These are phyloP conservation scores for Pseudochaenichthys georgianus DNA, from an alignment of 2,797 vertebrate genomes.

Conservation along the genomic window DNA sequence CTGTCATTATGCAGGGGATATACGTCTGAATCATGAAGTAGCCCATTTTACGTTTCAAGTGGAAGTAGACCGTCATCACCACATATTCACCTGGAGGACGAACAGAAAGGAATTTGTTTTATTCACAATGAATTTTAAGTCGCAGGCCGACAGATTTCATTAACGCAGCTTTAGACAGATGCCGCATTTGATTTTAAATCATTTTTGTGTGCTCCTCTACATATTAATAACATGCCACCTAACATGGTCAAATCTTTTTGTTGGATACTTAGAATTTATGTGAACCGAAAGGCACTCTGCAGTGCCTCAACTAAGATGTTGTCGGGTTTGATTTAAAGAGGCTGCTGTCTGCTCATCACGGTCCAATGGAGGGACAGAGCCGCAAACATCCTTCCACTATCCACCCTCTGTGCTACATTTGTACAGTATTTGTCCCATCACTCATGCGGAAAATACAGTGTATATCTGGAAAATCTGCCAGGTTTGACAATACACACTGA, in stretches of 20 bases:
- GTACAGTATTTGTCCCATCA: neutral
- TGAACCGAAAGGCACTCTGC: neutral
- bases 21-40: slow-evolving; percentile 99
- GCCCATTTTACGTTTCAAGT: slow-evolving; percentile 98
- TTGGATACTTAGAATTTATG: slow-evolving; percentile 34
- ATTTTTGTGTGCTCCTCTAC: neutral
- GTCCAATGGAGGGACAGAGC: slow-evolving; percentile 13
- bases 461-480: neutral
- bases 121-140: slow-evolving; percentile 36
- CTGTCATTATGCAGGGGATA: slow-evolving; percentile 99
- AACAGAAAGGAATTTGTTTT: slow-evolving; percentile 52
- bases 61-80: slow-evolving; percentile 98
- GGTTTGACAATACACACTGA: neutral
- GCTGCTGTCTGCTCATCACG: slow-evolving; percentile 20
- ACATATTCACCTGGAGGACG: slow-evolving; percentile 93
- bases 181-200: slow-evolving; percentile 23
- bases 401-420: neutral
- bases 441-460: neutral
- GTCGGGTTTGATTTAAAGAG: slow-evolving; percentile 34
- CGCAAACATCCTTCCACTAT: neutral
- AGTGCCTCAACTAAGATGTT: slow-evolving; percentile 31
- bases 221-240: neutral
- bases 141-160: slow-evolving; percentile 31
- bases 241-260: slow-evolving; percentile 28
- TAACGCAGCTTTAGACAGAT: slow-evolving; percentile 18